phyloP scores from a whole-genome alignment of 2,888 invertebrate species.

The Pelosia muscerda region DNA sequence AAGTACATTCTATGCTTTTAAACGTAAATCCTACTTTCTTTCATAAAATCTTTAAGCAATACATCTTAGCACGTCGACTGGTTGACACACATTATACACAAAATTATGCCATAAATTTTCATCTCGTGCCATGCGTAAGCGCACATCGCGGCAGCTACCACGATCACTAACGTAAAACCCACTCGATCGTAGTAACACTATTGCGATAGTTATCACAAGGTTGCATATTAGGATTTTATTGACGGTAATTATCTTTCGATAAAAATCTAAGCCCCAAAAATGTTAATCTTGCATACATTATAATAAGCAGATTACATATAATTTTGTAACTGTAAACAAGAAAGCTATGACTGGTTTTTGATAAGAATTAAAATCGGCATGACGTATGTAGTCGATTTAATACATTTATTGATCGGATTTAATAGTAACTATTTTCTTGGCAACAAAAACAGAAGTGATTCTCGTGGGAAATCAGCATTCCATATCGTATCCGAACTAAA shows the following conservation, averaged over 20 bases:
- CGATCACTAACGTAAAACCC: constrained; percentile 19
- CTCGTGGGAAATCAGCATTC: constrained; percentile 47
- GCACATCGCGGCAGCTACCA: constrained; percentile 46
- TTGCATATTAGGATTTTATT: constrained; percentile 31
- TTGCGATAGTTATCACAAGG: constrained; percentile 26
- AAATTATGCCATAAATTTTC: constrained; percentile 71
- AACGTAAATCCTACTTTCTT: constrained; percentile 40
- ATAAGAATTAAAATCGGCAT: constrained; percentile 33
- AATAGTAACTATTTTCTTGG: constrained; percentile 28
- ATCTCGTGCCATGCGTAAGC: constrained; percentile 48
- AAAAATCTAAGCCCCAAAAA: constrained; percentile 30
- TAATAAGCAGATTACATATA: constrained; percentile 37
- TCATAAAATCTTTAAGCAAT: constrained; percentile 34
- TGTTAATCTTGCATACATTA: constrained; percentile 49
- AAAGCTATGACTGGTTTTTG: constrained; percentile 10
- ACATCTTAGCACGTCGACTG: constrained; percentile 49
- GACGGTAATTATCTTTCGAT: constrained; percentile 41
- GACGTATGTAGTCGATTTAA: constrained; percentile 33
- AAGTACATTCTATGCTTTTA: constrained; percentile 1
- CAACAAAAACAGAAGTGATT: constrained; percentile 29
- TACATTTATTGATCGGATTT: constrained; percentile 40
- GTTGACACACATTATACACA: constrained; percentile 65
- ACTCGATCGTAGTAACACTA: constrained; percentile 18
- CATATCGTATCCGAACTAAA: constrained; percentile 24
- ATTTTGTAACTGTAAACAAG: constrained; percentile 20